These are phyloP conservation scores for Megaceryle torquata DNA, from an alignment of 2,113 vertebrate species.

Conservation along the genomic window DNA sequence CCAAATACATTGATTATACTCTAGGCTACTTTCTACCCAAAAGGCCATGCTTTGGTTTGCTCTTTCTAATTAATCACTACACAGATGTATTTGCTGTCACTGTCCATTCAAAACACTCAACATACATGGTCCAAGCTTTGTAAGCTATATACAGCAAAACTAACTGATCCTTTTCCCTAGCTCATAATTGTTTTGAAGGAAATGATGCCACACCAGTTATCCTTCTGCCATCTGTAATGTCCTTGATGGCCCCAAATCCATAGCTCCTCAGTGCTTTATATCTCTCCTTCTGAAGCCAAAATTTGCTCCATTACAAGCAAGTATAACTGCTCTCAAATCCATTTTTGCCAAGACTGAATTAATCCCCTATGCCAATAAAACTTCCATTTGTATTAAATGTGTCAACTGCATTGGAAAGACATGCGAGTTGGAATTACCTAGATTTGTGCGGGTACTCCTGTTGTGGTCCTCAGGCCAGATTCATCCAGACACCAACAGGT, in stretches of 20 bases:
- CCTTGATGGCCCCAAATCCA: background rate
- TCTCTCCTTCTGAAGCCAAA: background rate
- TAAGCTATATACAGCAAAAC: background rate
- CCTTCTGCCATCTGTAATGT: background rate
- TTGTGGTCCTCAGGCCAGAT: background rate
- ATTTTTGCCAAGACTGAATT: background rate
- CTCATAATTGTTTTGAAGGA: background rate
- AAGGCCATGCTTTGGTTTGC: background rate
- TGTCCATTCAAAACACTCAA: background rate
- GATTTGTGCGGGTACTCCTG: background rate
- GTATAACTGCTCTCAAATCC: background rate
- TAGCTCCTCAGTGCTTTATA: background rate
- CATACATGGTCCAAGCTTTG: background rate
- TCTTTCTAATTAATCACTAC: background rate
- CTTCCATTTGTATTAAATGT: slow-evolving; percentile 32
- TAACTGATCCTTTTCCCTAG: background rate
- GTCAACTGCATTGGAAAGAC: background rate
- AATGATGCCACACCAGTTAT: background rate
- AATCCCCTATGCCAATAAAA: slow-evolving; percentile 18
- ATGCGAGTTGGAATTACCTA: background rate
- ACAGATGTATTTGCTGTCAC: background rate
- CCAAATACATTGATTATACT: background rate
- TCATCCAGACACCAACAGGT: background rate
- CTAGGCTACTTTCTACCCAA: background rate
- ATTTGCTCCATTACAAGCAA: slow-evolving; percentile 3